Evolutionary conservation across 1,140 invertebrate species (phyloP).

Genomic region (Pseudomyrmex concolor): DNA sequence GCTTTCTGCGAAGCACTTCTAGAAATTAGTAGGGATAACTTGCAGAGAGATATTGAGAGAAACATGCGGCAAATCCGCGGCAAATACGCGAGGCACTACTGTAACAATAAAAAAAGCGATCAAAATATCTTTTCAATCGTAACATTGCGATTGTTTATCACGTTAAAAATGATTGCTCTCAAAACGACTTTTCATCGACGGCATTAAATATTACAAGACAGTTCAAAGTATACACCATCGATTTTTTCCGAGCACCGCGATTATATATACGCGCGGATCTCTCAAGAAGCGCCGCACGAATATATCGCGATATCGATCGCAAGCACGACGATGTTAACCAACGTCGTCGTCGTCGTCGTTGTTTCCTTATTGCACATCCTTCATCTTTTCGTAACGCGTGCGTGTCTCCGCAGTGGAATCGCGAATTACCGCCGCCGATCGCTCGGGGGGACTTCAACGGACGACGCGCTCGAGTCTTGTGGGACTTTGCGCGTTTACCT

Average conservation of each 20-base stretch:
- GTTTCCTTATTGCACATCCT: slow-evolving; percentile 5
- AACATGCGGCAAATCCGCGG: too few relatives aligned
- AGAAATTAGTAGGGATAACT: too few relatives aligned
- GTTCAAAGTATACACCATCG: not conserved
- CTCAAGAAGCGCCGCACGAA: not conserved
- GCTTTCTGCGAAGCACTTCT: too few relatives aligned
- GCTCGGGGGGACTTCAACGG: slow-evolving; percentile 55
- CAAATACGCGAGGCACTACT: too few relatives aligned
- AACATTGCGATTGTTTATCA: not conserved
- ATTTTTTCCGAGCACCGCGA: not conserved
- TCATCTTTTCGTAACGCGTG: slow-evolving; percentile 36
- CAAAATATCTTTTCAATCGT: too few relatives aligned
- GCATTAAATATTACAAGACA: slow-evolving; percentile 51
- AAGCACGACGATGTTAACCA: not conserved
- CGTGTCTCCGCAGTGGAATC: slow-evolving; percentile 65
- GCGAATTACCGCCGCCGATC: slow-evolving; percentile 58
- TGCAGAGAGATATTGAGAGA: too few relatives aligned
- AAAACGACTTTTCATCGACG: slow-evolving; percentile 48
- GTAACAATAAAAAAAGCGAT: not conserved
- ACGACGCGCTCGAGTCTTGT: slow-evolving; percentile 40
- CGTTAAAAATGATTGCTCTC: slow-evolving; percentile 48
- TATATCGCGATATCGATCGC: slow-evolving; percentile 25
- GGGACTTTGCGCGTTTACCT: slow-evolving; percentile 62
- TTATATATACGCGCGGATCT: not conserved
- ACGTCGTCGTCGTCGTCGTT: slow-evolving; percentile 15